A percentile compares a stretch with the other conserved stretches of the same genome.
Conservation (phyloP, 1,140 invertebrate species). For the Papilio helenus region DNA sequence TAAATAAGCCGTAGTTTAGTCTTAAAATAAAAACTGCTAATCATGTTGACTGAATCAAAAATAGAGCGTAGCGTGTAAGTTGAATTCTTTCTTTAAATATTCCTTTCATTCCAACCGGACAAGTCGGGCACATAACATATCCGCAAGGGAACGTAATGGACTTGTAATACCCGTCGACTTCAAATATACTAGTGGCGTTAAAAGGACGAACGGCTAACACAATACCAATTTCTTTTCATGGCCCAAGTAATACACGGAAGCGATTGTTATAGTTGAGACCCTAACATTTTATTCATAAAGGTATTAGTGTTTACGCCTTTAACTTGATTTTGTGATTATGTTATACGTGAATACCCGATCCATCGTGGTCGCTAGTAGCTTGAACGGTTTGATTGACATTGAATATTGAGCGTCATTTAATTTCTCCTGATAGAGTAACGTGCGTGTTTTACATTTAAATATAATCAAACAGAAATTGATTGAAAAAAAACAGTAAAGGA, state of each 20-base stretch:
- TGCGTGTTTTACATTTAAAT: no score
- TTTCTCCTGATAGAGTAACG: no score
- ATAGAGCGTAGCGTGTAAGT: not conserved
- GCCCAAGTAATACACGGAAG: slow-evolving; percentile 46
- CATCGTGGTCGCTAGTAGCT: no score
- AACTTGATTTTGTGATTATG: no score
- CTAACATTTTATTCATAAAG: not conserved
- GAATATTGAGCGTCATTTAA: no score
- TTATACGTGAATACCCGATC: no score
- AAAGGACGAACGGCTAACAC: slow-evolving; percentile 77
- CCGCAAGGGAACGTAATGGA: slow-evolving; percentile 79
- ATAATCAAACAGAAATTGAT: no score
- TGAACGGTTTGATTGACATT: no score
- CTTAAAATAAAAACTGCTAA: not conserved
- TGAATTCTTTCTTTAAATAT: not conserved
- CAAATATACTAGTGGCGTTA: slow-evolving; percentile 80
- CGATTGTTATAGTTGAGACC: not conserved
- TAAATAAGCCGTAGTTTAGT: not conserved
- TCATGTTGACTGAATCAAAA: not conserved
- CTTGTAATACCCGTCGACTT: slow-evolving; percentile 78
- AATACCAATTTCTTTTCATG: slow-evolving; percentile 60
- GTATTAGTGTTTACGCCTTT: not conserved
- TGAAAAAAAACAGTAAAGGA: no score
- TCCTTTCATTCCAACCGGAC: slow-evolving; percentile 45
- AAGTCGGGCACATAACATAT: slow-evolving; percentile 62